A percentile compares a stretch with the other conserved stretches of the same genome.
These are phyloP conservation scores for Furcifer pardalis DNA, from an alignment of 2,797 vertebrate species.

Conservation along the genomic window DNA sequence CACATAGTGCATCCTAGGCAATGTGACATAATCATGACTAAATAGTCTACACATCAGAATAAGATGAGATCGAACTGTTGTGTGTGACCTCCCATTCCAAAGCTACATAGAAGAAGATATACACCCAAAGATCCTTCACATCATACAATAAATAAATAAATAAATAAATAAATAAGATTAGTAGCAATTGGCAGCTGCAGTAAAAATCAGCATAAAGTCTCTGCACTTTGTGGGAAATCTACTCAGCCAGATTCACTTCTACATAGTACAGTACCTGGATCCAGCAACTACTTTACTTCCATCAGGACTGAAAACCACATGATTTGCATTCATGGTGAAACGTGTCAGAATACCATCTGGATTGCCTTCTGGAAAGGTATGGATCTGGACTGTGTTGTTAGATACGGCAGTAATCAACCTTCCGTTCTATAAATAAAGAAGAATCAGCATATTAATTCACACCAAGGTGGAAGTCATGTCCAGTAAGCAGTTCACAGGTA, in stretches of 20 bases:
- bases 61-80: no score
- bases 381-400: constrained; percentile 92
- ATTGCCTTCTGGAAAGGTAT: constrained; percentile 92
- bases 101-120: no score
- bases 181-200: not conserved
- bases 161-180: no score
- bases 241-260: not conserved
- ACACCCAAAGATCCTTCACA: no score
- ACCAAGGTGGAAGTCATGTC: no score
- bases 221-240: not conserved
- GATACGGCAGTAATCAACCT: constrained; percentile 90
- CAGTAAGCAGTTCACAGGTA: no score
- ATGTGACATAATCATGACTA: no score
- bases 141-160: no score
- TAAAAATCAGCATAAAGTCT: not conserved
- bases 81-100: no score
- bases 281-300: constrained; percentile 90
- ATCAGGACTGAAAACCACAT: constrained; percentile 85
- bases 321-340: constrained; percentile 91
- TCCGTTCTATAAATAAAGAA: constrained; percentile 73
- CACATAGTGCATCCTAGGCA: no score
- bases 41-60: no score
- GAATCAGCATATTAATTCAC: fast-evolving
- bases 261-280: constrained; percentile 81
- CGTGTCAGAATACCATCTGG: constrained; percentile 95